Evolutionary conservation across 2,797 vertebrate species (phyloP).

Genomic region (Lutjanus argentimaculatus): DNA sequence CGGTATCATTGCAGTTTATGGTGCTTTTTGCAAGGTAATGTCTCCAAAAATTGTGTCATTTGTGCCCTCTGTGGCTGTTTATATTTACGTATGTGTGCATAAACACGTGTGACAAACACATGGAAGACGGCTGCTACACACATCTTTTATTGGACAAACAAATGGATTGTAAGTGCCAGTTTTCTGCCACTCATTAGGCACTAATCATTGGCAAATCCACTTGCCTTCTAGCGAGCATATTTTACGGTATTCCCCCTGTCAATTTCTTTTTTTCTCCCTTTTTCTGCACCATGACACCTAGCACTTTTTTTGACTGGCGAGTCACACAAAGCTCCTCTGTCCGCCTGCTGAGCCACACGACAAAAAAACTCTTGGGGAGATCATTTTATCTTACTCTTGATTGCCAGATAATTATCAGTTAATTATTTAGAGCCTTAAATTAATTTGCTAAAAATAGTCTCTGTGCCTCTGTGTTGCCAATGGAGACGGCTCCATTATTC

Average conservation of each 20-base stretch:
- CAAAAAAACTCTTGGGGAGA: slow-evolving; percentile 77
- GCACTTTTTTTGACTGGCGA: slow-evolving; percentile 65
- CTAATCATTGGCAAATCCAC: slow-evolving; percentile 80
- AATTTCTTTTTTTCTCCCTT: slow-evolving; percentile 28
- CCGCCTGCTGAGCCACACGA: slow-evolving; percentile 70
- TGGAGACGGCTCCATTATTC: slow-evolving; percentile 83
- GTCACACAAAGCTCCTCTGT: slow-evolving; percentile 58
- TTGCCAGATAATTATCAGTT: slow-evolving; percentile 91
- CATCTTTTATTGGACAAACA: slow-evolving; percentile 77
- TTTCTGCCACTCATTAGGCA: slow-evolving; percentile 82
- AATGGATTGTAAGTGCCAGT: slow-evolving; percentile 71
- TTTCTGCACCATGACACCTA: slow-evolving; percentile 47
- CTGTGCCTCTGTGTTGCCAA: slow-evolving; percentile 78
- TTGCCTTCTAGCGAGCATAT: slow-evolving; percentile 67
- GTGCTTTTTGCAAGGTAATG: not conserved
- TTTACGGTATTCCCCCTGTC: slow-evolving; percentile 63
- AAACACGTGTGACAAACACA: slow-evolving; percentile 39
- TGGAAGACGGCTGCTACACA: slow-evolving; percentile 60
- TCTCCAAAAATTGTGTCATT: not conserved
- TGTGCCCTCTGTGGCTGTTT: not conserved
- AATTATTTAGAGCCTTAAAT: slow-evolving; percentile 91
- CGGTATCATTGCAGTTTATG: not conserved
- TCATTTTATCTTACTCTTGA: slow-evolving; percentile 88
- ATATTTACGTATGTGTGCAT: slow-evolving; percentile 39
- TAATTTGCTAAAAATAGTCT: slow-evolving; percentile 90